Evolutionary conservation across 2,113 vertebrate species (phyloP).

Genomic region (Galemys pyrenaicus): DNA sequence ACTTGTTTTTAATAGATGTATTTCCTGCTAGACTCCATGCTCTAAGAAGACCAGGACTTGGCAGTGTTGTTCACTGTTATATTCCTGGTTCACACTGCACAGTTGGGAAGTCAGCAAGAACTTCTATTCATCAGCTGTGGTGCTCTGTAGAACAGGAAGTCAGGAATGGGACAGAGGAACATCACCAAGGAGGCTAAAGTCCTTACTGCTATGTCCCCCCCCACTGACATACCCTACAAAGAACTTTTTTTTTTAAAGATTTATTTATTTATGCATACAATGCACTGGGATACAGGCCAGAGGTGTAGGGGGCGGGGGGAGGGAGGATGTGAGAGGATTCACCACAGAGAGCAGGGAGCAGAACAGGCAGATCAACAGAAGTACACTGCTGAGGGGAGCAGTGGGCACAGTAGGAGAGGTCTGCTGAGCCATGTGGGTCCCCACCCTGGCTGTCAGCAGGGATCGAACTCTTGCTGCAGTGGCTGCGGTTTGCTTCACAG

Average conservation of each 20-base stretch:
- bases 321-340: too few species aligned
- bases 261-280: too few species aligned
- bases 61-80: not conserved
- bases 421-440: too few species aligned
- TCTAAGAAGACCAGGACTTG: not conserved
- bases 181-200: not conserved
- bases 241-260: not conserved
- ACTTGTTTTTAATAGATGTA: not conserved
- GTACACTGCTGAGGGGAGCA: too few species aligned
- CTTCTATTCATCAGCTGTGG: not conserved
- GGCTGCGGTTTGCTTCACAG: too few species aligned
- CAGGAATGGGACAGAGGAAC: not conserved
- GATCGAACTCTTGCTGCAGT: too few species aligned
- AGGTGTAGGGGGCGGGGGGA: too few species aligned
- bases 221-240: not conserved
- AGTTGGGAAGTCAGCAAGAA: not conserved
- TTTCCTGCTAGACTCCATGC: constrained; percentile 16
- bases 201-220: not conserved
- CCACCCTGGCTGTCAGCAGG: too few species aligned
- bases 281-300: too few species aligned
- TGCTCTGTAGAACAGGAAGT: not conserved
- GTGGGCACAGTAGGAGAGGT: too few species aligned
- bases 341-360: too few species aligned
- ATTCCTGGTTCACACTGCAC: not conserved
- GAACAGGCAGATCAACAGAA: too few species aligned